A percentile compares a stretch with the other conserved stretches of the same genome.
Evolutionary conservation across 2,888 invertebrate species (phyloP).

Genomic region (Xiphydria camelus): DNA sequence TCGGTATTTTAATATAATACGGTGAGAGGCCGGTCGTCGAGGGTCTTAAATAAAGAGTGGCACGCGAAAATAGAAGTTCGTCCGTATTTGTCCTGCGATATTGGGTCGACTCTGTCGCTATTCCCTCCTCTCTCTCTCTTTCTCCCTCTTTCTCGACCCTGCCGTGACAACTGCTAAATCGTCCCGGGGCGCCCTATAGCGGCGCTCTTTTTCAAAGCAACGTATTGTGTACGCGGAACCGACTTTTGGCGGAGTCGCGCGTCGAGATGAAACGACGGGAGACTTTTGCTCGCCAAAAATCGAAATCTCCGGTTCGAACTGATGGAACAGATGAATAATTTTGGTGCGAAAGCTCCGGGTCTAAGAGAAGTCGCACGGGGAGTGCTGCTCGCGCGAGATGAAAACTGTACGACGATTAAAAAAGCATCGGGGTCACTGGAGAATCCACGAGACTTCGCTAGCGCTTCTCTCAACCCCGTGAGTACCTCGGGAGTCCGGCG

Average conservation of each 20-base stretch:
- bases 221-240: background rate
- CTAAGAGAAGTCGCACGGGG: no score
- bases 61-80: background rate
- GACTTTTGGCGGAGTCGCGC: no score
- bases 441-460: no score
- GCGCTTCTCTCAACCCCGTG: no score
- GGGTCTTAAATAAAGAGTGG: slow-evolving; percentile 11
- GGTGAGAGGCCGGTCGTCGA: slow-evolving; percentile 11
- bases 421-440: no score
- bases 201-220: slow-evolving; percentile 2
- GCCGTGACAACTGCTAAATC: slow-evolving; percentile 3
- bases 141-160: slow-evolving; percentile 1
- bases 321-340: no score
- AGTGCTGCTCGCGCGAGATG: no score
- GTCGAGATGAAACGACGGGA: background rate
- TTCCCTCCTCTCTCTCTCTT: slow-evolving; percentile 9
- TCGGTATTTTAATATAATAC: slow-evolving; percentile 16
- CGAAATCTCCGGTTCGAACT: no score
- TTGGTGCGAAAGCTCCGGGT: no score
- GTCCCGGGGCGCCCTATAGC: background rate
- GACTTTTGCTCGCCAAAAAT: no score
- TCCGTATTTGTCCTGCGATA: slow-evolving; percentile 6
- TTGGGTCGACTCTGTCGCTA: slow-evolving; percentile 4
- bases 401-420: no score
- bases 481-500: no score